Conservation (phyloP, 2,888 invertebrate genomes). For the Portevinia maculata region DNA sequence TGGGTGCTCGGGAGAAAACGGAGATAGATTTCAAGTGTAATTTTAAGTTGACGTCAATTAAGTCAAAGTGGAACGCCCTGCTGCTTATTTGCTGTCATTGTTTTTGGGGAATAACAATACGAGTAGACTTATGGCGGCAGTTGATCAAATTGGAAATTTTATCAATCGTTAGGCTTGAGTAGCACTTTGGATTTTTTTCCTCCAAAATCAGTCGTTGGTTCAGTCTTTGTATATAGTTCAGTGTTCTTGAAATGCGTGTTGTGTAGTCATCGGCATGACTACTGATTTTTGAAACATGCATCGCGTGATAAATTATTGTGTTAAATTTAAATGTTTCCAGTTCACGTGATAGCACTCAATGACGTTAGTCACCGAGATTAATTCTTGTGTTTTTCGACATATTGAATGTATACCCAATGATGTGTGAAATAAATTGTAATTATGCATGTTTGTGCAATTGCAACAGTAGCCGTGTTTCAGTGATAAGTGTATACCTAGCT, state of each 20-base stretch:
- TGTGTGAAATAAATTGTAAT: too few species aligned
- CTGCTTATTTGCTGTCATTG: not conserved
- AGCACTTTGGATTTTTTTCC: conserved; percentile 1
- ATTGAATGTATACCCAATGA: too few species aligned
- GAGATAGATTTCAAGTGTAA: conserved; percentile 56
- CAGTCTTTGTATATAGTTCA: not conserved
- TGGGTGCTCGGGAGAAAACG: conserved; percentile 4
- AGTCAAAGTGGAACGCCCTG: conserved; percentile 10
- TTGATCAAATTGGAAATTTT: not conserved
- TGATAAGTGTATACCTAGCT: too few species aligned
- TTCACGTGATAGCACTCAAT: too few species aligned
- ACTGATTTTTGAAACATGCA: conserved; percentile 6
- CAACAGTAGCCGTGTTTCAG: too few species aligned
- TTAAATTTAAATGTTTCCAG: not conserved
- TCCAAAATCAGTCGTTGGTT: not conserved
- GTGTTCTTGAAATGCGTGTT: not conserved
- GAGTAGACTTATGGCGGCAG: not conserved
- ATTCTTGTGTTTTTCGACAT: too few species aligned
- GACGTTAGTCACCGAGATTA: too few species aligned
- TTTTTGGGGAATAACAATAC: conserved; percentile 15
- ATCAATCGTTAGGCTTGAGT: not conserved
- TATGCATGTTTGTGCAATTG: too few species aligned
- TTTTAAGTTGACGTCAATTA: conserved; percentile 46
- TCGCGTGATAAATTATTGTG: conserved; percentile 11
- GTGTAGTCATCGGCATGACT: conserved; percentile 24